Evolutionary conservation across 2,113 vertebrate species (phyloP), one percentile per base, ranked within the genome.

Genomic region (Acanthisitta chloris): DNA sequence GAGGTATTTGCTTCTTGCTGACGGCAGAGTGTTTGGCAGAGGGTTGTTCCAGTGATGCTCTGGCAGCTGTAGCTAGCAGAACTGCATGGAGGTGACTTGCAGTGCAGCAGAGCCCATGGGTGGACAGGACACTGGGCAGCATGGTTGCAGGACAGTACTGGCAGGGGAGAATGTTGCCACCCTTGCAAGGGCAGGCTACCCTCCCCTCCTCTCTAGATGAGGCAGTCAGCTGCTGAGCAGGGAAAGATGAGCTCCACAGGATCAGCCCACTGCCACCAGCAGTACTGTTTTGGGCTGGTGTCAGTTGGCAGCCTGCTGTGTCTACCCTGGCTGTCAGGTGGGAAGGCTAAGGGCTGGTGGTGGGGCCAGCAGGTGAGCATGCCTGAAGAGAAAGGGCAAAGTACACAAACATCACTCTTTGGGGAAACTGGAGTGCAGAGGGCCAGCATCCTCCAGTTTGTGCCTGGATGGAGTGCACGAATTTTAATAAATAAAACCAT

Each of bases 91-190:
- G n/a, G 18, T 33, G 16, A 17, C 12, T 8, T 12, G 28, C 17
- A 54, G 26, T 3, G 4, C n/a, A 36, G 28, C 38, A 52, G 45
- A 59, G n/a, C 23, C 17, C 0, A 0, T 0, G 1, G 36, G 34
- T 25, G 28, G 62, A 26, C 4, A 14, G n/a, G 8, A 9, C n/a
- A 21, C 0, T 4, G 42, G 74, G 14, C 42, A 57, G 49, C 8
- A 43, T 17, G 28, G 31, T 57, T 78, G 21, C 26, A 24, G 9
- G 31, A 34, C 51, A 34, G 34, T 1, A 8, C 29, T 51, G 28
- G 6, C 17, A 36, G 8, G 15, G 19, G 6, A 69, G 31, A 25
- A 10, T n/a, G 15, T 40, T 43, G 6, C 64, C n/a, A 11, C 28
- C 28, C 33, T 33, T 34, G 17, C 40, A 31, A 28, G 15, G 3